Percentiles rank a stretch among this genome's conserved stretches.
phyloP scores from a whole-genome alignment of 2,888 invertebrate species.

The Amphipoea lucens region DNA sequence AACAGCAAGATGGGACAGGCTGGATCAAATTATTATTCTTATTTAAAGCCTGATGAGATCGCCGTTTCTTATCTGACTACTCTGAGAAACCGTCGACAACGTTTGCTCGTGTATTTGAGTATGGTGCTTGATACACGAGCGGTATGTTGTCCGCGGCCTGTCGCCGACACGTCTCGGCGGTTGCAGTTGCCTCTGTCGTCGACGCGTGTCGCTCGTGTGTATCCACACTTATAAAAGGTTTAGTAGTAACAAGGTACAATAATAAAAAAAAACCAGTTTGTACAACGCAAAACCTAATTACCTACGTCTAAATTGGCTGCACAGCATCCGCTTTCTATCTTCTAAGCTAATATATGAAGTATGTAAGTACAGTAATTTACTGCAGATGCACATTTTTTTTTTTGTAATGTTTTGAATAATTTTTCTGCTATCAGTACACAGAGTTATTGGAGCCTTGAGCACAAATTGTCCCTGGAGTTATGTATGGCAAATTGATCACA shows the following conservation, averaged over 20 bases:
- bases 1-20: too few relatives aligned
- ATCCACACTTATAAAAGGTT: too few relatives aligned
- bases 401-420: background rate
- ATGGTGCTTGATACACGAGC: background rate
- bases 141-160: too few relatives aligned
- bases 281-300: background rate
- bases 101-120: too few relatives aligned
- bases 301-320: background rate
- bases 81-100: background rate
- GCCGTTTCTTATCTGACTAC: too few relatives aligned
- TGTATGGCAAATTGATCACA: conserved; percentile 72
- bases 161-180: too few relatives aligned
- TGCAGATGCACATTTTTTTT: background rate
- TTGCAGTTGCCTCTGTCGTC: too few relatives aligned
- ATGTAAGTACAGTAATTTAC: background rate
- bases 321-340: background rate
- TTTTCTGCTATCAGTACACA: conserved; percentile 46
- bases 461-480: conserved; percentile 67
- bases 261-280: background rate
- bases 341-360: background rate
- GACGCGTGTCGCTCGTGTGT: too few relatives aligned
- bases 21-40: too few relatives aligned
- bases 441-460: conserved; percentile 59
- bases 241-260: background rate
- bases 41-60: too few relatives aligned